Conservation (phyloP, 2,113 vertebrate genomes). For the Ochotona princeps region DNA sequence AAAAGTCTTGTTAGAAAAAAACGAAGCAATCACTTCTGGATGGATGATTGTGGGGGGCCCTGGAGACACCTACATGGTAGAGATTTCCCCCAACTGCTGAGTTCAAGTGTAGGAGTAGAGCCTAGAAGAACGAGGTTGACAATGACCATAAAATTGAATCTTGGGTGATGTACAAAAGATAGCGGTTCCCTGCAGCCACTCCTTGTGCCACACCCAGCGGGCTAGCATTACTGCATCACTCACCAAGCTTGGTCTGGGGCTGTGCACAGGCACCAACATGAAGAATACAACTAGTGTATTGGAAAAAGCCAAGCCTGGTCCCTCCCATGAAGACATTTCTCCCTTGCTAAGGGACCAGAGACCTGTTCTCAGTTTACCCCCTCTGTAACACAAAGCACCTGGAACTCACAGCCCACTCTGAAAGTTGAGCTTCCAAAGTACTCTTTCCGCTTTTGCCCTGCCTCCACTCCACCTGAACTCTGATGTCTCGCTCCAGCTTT, state of each 20-base stretch:
- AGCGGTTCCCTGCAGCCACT: neutral
- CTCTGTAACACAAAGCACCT: neutral
- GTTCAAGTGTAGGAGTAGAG: neutral
- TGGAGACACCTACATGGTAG: too few relatives aligned
- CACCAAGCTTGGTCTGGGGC: too few relatives aligned
- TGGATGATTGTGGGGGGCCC: neutral
- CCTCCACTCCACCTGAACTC: neutral
- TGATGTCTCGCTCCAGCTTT: neutral
- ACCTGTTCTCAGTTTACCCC: neutral
- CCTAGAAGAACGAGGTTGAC: neutral
- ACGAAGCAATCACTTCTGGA: neutral
- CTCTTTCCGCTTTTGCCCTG: neutral
- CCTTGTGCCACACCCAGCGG: neutral
- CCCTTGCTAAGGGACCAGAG: neutral
- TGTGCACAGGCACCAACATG: too few relatives aligned
- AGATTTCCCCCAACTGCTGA: neutral
- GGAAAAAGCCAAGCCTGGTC: neutral
- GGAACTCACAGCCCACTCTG: neutral
- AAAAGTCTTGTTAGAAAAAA: neutral
- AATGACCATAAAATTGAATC: neutral
- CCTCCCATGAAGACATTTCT: neutral
- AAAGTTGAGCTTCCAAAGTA: neutral
- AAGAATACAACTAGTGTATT: neutral
- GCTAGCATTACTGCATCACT: neutral
- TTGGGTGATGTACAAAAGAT: neutral